These are phyloP conservation scores for Dendroctonus valens DNA, from an alignment of 1,140 invertebrate species.

Conservation along the genomic window DNA sequence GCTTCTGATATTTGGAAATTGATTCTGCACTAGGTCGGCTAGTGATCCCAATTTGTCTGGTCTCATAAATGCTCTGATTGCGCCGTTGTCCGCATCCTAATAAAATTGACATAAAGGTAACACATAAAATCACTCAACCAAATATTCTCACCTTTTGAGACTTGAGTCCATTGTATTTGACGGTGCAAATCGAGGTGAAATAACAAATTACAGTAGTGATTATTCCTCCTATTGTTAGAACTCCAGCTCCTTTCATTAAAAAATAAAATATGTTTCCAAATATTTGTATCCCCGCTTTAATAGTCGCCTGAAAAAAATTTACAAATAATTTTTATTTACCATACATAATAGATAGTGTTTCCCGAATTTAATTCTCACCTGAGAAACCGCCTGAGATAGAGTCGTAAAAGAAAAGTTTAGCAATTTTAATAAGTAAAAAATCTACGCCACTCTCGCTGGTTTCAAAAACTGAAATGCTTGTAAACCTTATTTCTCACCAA, in stretches of 20 bases:
- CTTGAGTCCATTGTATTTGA: slow-evolving; percentile 55
- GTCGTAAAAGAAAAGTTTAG: too few species aligned
- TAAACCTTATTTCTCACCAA: too few species aligned
- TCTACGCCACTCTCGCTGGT: too few species aligned
- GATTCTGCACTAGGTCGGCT: slow-evolving; percentile 62
- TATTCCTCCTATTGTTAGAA: slow-evolving; percentile 48
- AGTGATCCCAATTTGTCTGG: slow-evolving; percentile 60
- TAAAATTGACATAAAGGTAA: not conserved
- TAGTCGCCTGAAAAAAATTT: slow-evolving; percentile 42
- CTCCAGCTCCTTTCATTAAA: slow-evolving; percentile 55
- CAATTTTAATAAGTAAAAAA: too few species aligned
- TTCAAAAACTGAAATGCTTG: not conserved
- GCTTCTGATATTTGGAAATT: slow-evolving; percentile 62
- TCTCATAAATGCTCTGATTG: slow-evolving; percentile 52
- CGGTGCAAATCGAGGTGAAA: slow-evolving; percentile 64
- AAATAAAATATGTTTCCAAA: slow-evolving; percentile 56
- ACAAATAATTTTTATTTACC: too few species aligned
- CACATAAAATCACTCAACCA: not conserved
- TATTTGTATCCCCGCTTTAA: slow-evolving; percentile 44
- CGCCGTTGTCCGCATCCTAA: slow-evolving; percentile 40
- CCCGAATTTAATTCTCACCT: too few species aligned
- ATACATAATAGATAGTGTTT: too few species aligned
- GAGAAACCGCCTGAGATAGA: too few species aligned
- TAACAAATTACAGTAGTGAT: slow-evolving; percentile 61
- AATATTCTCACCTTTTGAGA: slow-evolving; percentile 20